These are phyloP conservation scores for Vidua macroura DNA, from an alignment of 2,113 vertebrate genomes.

Conservation along the genomic window DNA sequence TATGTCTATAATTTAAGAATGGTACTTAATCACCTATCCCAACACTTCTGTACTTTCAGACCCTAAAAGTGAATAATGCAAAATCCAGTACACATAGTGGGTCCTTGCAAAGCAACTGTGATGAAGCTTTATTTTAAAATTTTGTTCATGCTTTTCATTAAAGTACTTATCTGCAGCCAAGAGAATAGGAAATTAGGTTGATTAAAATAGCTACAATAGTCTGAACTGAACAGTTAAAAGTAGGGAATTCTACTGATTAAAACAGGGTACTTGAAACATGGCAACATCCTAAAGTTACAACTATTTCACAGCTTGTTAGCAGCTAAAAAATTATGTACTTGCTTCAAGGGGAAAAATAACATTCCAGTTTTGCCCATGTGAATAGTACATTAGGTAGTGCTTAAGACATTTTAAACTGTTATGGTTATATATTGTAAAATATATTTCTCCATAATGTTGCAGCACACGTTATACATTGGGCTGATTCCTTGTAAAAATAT, in stretches of 20 bases:
- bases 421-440: neutral
- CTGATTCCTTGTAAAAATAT: conserved; percentile 2
- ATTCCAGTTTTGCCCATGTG: neutral
- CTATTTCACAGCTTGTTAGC: neutral
- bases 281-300: neutral
- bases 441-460: neutral
- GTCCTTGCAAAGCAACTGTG: neutral
- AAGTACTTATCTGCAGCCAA: neutral
- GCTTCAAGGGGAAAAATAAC: neutral
- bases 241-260: neutral
- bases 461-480: neutral
- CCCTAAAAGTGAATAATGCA: neutral
- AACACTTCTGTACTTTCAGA: neutral
- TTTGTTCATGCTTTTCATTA: neutral
- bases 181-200: neutral
- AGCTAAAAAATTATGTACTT: neutral
- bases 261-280: neutral
- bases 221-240: neutral
- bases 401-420: neutral
- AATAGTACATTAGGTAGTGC: neutral
- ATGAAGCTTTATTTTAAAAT: neutral
- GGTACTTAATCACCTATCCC: neutral
- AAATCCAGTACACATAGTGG: neutral
- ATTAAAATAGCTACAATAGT: neutral
- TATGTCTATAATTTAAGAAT: neutral